phyloP scores from a whole-genome alignment of 2,888 invertebrate genomes.

The Ennomos erosarius region DNA sequence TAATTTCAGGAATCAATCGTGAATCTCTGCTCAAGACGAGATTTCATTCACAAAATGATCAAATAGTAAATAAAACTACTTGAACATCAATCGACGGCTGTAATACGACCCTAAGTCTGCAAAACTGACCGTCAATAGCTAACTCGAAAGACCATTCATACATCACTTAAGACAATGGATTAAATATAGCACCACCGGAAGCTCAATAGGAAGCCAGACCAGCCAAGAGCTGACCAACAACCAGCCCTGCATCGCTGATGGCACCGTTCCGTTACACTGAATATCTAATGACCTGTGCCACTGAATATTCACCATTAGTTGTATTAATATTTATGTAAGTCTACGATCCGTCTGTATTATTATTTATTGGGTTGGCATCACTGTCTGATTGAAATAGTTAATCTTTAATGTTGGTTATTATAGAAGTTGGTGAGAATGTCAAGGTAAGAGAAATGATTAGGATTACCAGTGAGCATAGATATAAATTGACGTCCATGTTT shows the following conservation, averaged over 20 bases:
- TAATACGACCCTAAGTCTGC: too few species aligned
- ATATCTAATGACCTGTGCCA: conserved; percentile 70
- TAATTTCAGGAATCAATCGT: too few species aligned
- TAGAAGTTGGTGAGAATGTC: too few species aligned
- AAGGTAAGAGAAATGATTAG: too few species aligned
- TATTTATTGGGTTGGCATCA: conserved; percentile 26
- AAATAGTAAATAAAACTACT: too few species aligned
- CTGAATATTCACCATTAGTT: conserved; percentile 32
- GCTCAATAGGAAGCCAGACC: conserved; percentile 55
- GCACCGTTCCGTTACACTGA: conserved; percentile 77
- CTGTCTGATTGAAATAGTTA: neutral
- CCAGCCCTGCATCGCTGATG: conserved; percentile 63
- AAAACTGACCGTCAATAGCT: too few species aligned
- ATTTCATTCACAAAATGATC: too few species aligned
- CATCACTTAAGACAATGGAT: conserved; percentile 48
- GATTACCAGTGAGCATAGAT: too few species aligned
- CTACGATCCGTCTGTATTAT: conserved; percentile 39
- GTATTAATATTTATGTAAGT: conserved; percentile 42
- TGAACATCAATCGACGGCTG: too few species aligned
- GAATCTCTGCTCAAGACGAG: too few species aligned
- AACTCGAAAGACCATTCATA: neutral
- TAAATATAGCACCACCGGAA: conserved; percentile 56
- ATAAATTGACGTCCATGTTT: too few species aligned
- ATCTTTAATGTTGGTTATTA: too few species aligned
- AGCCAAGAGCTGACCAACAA: conserved; percentile 40